Conservation (phyloP, 2,888 invertebrate species). For the Meta bourneti region DNA sequence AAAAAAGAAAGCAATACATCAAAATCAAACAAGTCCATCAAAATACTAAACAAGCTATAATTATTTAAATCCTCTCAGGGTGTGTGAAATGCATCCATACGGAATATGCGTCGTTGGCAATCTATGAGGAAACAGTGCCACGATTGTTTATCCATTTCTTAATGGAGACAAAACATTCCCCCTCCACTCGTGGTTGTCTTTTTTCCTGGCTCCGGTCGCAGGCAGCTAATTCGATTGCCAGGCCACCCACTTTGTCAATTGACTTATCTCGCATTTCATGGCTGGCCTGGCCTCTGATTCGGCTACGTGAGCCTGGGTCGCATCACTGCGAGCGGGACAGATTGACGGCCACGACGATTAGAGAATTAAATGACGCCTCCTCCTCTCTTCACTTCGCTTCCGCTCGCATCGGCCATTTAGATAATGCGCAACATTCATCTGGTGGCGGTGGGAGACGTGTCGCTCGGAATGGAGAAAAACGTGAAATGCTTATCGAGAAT, state of each 20-base stretch:
- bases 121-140: not conserved
- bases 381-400: not conserved
- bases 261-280: conserved; percentile 75
- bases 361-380: conserved; percentile 67
- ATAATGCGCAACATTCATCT: conserved; percentile 56
- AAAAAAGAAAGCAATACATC: not conserved
- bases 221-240: conserved; percentile 70
- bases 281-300: conserved; percentile 10
- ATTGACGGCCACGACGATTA: conserved; percentile 73
- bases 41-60: too few relatives aligned
- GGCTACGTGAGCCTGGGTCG: conserved; percentile 48
- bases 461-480: not conserved
- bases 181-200: not conserved
- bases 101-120: too few relatives aligned
- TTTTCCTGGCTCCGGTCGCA: conserved; percentile 23
- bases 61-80: too few relatives aligned
- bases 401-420: conserved; percentile 52
- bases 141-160: conserved; percentile 12
- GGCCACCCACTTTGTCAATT: conserved; percentile 72
- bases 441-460: not conserved
- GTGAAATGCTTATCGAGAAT: not conserved
- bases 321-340: conserved; percentile 50
- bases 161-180: conserved; percentile 66
- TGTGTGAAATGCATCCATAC: too few relatives aligned
- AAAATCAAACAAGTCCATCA: too few relatives aligned